Conservation (phyloP, 1,140 invertebrate genomes). For the Apis florea region DNA sequence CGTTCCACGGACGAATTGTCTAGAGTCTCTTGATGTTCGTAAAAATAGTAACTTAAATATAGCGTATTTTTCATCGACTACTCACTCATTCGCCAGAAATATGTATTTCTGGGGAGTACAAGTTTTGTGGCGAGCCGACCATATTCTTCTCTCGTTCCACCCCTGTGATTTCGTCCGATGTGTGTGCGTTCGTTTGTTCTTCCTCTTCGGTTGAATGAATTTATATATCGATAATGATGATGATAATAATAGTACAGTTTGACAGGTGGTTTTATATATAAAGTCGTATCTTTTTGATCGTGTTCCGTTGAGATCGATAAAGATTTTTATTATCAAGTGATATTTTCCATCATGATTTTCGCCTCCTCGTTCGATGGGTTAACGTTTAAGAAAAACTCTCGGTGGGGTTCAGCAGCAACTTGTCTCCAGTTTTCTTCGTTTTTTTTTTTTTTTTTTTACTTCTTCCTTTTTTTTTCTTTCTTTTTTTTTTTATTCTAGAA, state of each 20-base stretch:
- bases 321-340: not conserved
- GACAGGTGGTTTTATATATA: not conserved
- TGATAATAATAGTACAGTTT: not conserved
- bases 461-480: too few species aligned
- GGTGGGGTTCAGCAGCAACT: constrained; percentile 38
- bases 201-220: not conserved
- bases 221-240: too few species aligned
- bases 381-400: not conserved
- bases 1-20: constrained; percentile 23
- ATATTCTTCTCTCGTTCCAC: not conserved
- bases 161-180: not conserved
- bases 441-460: not conserved
- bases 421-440: constrained; percentile 41
- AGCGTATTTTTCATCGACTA: constrained; percentile 32
- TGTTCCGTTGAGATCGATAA: not conserved
- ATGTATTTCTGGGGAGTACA: constrained; percentile 36
- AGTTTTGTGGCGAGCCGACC: constrained; percentile 24
- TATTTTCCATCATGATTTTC: not conserved
- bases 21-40: constrained; percentile 43
- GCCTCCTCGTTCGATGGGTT: not conserved
- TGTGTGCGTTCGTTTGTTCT: constrained; percentile 5
- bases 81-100: constrained; percentile 32
- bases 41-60: constrained; percentile 43
- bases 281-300: not conserved
- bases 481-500: not conserved